Percentiles rank a stretch among this genome's conserved stretches.
These are phyloP conservation scores for Psittacula echo DNA, from an alignment of 2,797 vertebrate species.

Conservation along the genomic window DNA sequence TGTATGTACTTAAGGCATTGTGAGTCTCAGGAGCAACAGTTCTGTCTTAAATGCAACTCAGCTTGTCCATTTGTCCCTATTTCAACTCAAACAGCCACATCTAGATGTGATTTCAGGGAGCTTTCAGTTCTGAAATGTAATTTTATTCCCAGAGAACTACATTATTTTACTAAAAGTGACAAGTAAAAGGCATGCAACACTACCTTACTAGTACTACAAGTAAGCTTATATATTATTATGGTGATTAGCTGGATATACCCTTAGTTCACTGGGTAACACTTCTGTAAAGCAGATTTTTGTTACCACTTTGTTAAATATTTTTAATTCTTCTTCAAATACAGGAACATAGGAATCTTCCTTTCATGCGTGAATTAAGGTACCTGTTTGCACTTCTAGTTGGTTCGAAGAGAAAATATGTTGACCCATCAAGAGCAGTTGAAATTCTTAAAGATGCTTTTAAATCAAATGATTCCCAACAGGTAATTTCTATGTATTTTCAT, in stretches of 20 bases:
- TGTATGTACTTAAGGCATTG: neutral
- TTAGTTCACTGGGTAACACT: neutral
- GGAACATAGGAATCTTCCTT: conserved; percentile 97
- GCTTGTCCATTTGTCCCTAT: neutral
- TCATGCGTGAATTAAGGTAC: conserved; percentile 95
- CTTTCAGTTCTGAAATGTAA: neutral
- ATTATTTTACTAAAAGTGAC: neutral
- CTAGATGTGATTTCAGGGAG: neutral
- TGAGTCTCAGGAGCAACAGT: neutral
- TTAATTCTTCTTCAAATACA: conserved; percentile 60
- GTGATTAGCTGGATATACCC: neutral
- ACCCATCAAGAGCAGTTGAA: conserved; percentile 95
- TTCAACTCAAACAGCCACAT: neutral
- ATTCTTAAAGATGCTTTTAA: conserved; percentile 99
- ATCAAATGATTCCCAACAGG: conserved; percentile 97
- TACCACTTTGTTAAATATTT: neutral
- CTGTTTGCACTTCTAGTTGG: conserved; percentile 97
- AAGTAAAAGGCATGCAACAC: neutral
- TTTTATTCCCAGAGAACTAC: neutral
- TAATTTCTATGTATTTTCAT: conserved; percentile 64
- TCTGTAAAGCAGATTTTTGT: neutral
- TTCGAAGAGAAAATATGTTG: conserved; percentile 97
- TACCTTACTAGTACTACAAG: neutral
- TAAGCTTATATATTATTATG: neutral
- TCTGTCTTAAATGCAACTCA: neutral